Conservation (phyloP, 23 tunicate genomes). For the Diplosoma virens region DNA sequence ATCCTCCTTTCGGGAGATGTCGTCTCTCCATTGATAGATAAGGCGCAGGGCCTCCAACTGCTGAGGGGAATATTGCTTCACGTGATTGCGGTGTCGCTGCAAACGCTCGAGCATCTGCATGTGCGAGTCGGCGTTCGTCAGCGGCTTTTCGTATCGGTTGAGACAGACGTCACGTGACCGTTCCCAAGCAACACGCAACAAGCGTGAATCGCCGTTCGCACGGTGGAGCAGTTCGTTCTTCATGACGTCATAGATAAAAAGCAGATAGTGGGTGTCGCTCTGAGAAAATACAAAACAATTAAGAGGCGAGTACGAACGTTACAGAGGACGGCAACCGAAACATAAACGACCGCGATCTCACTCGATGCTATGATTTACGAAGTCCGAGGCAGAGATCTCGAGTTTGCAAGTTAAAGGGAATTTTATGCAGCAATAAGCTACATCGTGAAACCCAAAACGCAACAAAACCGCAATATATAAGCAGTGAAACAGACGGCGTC, state of each 20-base stretch:
- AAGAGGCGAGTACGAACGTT: too few species aligned
- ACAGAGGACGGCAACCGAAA: too few species aligned
- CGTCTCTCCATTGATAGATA: conserved; percentile 81
- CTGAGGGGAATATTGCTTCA: conserved; percentile 43
- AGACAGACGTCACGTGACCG: conserved; percentile 64
- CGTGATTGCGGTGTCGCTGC: conserved; percentile 22
- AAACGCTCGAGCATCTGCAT: conserved; percentile 36
- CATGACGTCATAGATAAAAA: conserved; percentile 88
- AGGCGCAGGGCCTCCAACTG: conserved; percentile 86
- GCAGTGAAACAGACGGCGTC: too few species aligned
- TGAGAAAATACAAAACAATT: neutral
- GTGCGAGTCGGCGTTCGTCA: conserved; percentile 47
- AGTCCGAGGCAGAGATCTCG: too few species aligned
- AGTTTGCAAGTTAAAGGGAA: too few species aligned
- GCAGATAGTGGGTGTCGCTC: conserved; percentile 97
- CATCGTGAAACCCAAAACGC: too few species aligned
- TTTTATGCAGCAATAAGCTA: too few species aligned
- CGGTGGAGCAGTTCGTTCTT: conserved; percentile 49
- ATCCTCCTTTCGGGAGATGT: conserved; percentile 89
- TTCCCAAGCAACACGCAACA: conserved; percentile 35
- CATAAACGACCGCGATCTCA: too few species aligned
- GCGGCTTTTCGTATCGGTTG: conserved; percentile 69
- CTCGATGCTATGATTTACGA: too few species aligned
- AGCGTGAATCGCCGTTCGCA: conserved; percentile 33
- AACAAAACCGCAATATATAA: too few species aligned